These are phyloP conservation scores for Raillietiella orientalis DNA, from an alignment of 2,888 invertebrate genomes.

Conservation along the genomic window DNA sequence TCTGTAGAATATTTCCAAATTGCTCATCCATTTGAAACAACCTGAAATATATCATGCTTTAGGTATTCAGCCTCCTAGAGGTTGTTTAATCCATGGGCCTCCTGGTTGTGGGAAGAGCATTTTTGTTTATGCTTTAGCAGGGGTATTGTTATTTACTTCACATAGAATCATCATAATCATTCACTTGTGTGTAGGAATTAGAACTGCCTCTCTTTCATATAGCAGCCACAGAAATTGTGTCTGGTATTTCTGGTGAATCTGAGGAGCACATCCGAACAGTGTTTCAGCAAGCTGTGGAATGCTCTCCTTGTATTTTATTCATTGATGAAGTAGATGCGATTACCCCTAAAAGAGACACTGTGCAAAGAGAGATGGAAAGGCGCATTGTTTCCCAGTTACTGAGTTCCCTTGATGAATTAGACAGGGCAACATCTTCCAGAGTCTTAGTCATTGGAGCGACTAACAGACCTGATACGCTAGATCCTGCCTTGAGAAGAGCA, in stretches of 20 bases:
- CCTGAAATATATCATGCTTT: slow-evolving; percentile 57
- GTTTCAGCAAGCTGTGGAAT: slow-evolving; percentile 43
- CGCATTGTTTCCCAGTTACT: slow-evolving; percentile 75
- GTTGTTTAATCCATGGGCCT: slow-evolving; percentile 75
- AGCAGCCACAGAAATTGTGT: slow-evolving; percentile 66
- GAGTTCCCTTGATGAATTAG: slow-evolving; percentile 43
- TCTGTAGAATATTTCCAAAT: slow-evolving; percentile 26
- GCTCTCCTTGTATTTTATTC: slow-evolving; percentile 54
- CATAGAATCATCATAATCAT: slow-evolving; percentile 1
- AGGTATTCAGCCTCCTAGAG: slow-evolving; percentile 57
- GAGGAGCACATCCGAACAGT: slow-evolving; percentile 69
- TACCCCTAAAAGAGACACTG: slow-evolving; percentile 55
- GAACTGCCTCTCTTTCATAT: slow-evolving; percentile 51
- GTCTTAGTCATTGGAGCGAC: slow-evolving; percentile 83
- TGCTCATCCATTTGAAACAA: slow-evolving; percentile 53
- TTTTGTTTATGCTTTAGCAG: slow-evolving; percentile 32
- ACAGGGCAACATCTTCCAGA: slow-evolving; percentile 20
- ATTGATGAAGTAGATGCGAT: slow-evolving; percentile 95
- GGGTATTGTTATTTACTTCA: slow-evolving; percentile 16
- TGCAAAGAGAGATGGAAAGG: slow-evolving; percentile 81
- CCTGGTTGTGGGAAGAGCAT: slow-evolving; percentile 53
- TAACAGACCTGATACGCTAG: slow-evolving; percentile 63
- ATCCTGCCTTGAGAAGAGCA: slow-evolving; percentile 62
- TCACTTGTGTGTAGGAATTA: slow-evolving; percentile 24
- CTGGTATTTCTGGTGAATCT: slow-evolving; percentile 80